These are phyloP conservation scores for Echinarachnius parma DNA, from an alignment of 53 echinoderm and acorn worm species.

Conservation along the genomic window DNA sequence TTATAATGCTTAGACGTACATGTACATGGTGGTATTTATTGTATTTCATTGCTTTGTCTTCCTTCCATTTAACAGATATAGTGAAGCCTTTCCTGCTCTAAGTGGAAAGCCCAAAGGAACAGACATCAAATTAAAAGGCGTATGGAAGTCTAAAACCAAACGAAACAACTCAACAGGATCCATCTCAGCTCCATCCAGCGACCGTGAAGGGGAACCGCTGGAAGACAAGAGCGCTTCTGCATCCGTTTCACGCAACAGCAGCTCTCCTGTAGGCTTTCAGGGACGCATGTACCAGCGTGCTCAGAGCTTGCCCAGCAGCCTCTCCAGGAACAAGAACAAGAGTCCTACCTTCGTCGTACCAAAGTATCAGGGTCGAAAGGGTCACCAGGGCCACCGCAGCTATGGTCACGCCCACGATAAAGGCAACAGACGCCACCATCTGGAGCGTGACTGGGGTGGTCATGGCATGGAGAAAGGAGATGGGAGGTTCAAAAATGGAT, in stretches of 20 bases:
- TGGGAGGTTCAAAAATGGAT: conserved; percentile 17
- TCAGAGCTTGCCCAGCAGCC: conserved; percentile 78
- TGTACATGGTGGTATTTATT: not conserved
- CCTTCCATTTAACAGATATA: conserved; percentile 60
- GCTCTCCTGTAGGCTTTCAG: conserved; percentile 61
- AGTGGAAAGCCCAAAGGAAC: conserved; percentile 55
- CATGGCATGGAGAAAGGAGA: not conserved
- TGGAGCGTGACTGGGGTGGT: conserved; percentile 6
- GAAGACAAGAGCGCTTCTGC: conserved; percentile 74
- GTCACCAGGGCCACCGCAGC: conserved; percentile 1
- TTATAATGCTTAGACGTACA: not conserved
- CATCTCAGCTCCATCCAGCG: conserved; percentile 41
- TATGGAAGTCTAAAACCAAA: conserved; percentile 57
- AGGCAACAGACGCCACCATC: conserved; percentile 11
- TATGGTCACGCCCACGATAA: conserved; percentile 21
- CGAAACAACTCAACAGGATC: conserved; percentile 40
- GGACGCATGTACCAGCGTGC: conserved; percentile 71
- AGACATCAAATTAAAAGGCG: conserved; percentile 72
- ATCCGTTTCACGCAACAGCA: conserved; percentile 75
- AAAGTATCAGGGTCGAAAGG: conserved; percentile 59
- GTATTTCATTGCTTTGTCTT: not conserved
- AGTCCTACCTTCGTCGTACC: conserved; percentile 63
- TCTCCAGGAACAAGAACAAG: conserved; percentile 34
- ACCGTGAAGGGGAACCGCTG: conserved; percentile 28
- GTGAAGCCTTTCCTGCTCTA: conserved; percentile 94